Percentiles rank a stretch among this genome's conserved stretches.
Evolutionary conservation across 2,888 invertebrate species (phyloP).

Genomic region (Spialia ferax): DNA sequence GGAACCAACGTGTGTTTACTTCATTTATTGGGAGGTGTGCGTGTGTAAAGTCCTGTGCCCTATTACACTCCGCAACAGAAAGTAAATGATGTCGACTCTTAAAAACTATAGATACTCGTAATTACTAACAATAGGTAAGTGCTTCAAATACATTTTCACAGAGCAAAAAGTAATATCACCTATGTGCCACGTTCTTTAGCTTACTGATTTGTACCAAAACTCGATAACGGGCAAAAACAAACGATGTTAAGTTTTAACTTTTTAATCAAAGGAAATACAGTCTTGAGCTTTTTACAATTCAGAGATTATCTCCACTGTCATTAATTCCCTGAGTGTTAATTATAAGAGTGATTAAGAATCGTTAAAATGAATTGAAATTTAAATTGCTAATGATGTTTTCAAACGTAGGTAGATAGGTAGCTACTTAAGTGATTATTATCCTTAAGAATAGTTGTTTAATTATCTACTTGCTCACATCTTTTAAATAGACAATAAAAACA

Average conservation of each 20-base stretch:
- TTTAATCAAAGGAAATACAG: slow-evolving; percentile 24
- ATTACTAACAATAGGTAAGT: too few relatives aligned
- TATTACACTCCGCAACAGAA: too few relatives aligned
- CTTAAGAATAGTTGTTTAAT: not conserved
- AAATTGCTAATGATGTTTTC: slow-evolving; percentile 32
- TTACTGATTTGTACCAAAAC: slow-evolving; percentile 11
- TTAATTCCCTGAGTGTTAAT: slow-evolving; percentile 31
- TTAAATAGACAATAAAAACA: too few relatives aligned
- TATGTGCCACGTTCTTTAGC: not conserved
- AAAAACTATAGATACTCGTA: too few relatives aligned
- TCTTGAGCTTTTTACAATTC: slow-evolving; percentile 19
- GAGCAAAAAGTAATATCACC: too few relatives aligned
- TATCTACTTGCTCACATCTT: too few relatives aligned
- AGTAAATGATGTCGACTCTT: too few relatives aligned
- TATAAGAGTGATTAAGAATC: slow-evolving; percentile 34
- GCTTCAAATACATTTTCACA: not conserved
- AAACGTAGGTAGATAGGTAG: too few relatives aligned
- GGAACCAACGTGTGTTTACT: too few relatives aligned
- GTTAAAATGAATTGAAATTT: slow-evolving; percentile 30
- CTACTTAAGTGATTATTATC: not conserved
- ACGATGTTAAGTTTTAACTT: slow-evolving; percentile 5
- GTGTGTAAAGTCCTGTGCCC: too few relatives aligned
- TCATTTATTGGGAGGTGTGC: too few relatives aligned
- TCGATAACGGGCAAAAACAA: slow-evolving; percentile 20
- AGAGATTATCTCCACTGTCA: slow-evolving; percentile 25